phyloP scores from a whole-genome alignment of 1,140 invertebrate species.

The Thalassaphorura encarpata region DNA sequence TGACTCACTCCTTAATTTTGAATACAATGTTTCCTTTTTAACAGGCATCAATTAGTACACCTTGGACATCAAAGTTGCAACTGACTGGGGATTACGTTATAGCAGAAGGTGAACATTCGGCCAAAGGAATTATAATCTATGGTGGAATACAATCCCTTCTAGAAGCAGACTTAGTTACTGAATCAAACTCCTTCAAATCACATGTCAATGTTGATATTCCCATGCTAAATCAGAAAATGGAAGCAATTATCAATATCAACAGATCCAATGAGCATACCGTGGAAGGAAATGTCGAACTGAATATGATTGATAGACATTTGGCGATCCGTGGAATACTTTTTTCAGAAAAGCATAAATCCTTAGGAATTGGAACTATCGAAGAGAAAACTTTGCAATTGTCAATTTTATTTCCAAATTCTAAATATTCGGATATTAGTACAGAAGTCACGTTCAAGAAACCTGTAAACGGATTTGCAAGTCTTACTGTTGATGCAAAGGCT shows the following conservation, averaged over 20 bases:
- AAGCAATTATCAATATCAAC: conserved; percentile 5
- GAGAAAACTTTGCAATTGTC: conserved; percentile 5
- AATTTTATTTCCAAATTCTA: conserved; percentile 8
- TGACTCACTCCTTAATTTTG: not conserved
- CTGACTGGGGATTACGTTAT: conserved; percentile 5
- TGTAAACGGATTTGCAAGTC: not conserved
- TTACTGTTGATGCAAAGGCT: not conserved
- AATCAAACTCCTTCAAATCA: not conserved
- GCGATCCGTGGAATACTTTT: conserved; percentile 1
- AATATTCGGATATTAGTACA: conserved; percentile 1
- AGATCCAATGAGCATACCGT: not conserved
- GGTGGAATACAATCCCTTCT: conserved; percentile 9
- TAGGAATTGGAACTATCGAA: not conserved
- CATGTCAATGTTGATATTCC: conserved; percentile 20
- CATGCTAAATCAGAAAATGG: conserved; percentile 13
- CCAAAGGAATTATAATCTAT: conserved; percentile 7
- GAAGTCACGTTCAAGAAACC: conserved; percentile 4
- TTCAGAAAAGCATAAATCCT: not conserved
- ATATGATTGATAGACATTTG: conserved; percentile 10
- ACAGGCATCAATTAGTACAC: conserved; percentile 11
- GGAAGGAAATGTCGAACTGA: conserved; percentile 10
- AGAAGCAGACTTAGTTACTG: not conserved
- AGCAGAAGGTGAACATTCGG: conserved; percentile 1
- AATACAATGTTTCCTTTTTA: not conserved
- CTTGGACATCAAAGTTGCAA: conserved; percentile 18